Base-by-base conservation (phyloP, 2,888 invertebrate genomes). In the Dromius quadrimaculatus region DNA sequence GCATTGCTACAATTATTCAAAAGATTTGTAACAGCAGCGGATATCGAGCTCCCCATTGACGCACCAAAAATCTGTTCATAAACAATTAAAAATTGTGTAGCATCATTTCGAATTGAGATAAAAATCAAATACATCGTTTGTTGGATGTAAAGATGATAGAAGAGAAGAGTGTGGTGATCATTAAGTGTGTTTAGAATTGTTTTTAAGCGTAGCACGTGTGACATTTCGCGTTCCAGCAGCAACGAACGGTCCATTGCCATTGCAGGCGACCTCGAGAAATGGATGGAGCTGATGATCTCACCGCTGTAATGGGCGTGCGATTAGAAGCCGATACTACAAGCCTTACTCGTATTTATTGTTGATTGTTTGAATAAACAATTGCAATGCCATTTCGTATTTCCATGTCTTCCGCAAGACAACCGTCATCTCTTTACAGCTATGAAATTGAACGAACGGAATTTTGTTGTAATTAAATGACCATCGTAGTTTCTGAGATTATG, bases 341-440 rank as follows among this genome's bases (percentile, higher is more conserved):
- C 36, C 36, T 36, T 36, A n/a, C 22, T 20, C 5, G 45, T 45
- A 45, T 43, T 47, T 43, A 50, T 36, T 59, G 36, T 59, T 59
- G 34, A 59, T 59, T 59, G 59, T 59, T 59, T 59, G 59, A 59
- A 59, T 59, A 59, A 59, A 59, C 59, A 59, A 59, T 59, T 32
- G 34, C 20, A 5, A 32, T 6, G 32, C 32, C 5, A 6, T 9
- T n/a, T 54, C 54, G 13, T 13, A n/a, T 19, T 54, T 22, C 11
- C 23, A 9, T 57, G 13, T 57, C 59, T 59, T 59, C 59, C 59
- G 59, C 15, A 17, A 20, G 20, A 59, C 19, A 47, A 41, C 41
- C 6, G 32, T 32, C 5, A 6, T 6, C 32, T 32, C 32, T 5
- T n/a, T n/a, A 47, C 13, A 47, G 19, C 5, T 47, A 17, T 47